These are phyloP conservation scores for Druon quercuslanigerum DNA, from an alignment of 1,140 invertebrate species.

Conservation along the genomic window DNA sequence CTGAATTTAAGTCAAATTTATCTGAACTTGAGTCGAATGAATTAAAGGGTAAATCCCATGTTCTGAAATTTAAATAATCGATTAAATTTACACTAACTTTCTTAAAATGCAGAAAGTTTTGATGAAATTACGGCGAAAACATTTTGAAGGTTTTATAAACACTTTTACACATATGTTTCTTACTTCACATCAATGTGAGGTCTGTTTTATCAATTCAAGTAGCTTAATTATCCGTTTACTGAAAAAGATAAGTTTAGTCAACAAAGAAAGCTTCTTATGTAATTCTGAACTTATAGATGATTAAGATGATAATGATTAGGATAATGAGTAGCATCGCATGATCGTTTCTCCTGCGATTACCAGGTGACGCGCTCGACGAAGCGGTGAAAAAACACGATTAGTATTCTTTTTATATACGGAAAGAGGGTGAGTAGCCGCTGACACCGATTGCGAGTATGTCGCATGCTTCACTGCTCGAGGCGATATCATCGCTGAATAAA, in stretches of 20 bases:
- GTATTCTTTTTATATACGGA: constrained; percentile 36
- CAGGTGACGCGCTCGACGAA: constrained; percentile 1
- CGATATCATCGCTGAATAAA: constrained; percentile 76
- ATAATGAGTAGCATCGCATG: neutral
- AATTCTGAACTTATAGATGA: neutral
- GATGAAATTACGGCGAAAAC: too few relatives aligned
- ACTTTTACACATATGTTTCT: too few relatives aligned
- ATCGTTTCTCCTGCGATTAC: neutral
- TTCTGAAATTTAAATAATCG: too few relatives aligned
- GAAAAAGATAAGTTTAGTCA: neutral
- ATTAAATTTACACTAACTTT: too few relatives aligned
- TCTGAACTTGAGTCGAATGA: too few relatives aligned
- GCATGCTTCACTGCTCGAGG: constrained; percentile 65
- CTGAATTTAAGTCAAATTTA: too few relatives aligned
- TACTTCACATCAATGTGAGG: too few relatives aligned
- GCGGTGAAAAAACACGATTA: constrained; percentile 26
- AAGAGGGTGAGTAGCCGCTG: constrained; percentile 56
- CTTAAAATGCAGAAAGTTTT: too few relatives aligned
- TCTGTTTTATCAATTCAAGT: too few relatives aligned
- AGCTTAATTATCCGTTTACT: neutral
- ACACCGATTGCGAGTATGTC: constrained; percentile 62
- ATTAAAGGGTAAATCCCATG: too few relatives aligned
- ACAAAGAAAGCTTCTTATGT: neutral
- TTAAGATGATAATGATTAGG: constrained; percentile 2
- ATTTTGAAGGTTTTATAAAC: too few relatives aligned